Evolutionary conservation across 2,888 invertebrate species (phyloP).

Genomic region (Bombylius discolor): DNA sequence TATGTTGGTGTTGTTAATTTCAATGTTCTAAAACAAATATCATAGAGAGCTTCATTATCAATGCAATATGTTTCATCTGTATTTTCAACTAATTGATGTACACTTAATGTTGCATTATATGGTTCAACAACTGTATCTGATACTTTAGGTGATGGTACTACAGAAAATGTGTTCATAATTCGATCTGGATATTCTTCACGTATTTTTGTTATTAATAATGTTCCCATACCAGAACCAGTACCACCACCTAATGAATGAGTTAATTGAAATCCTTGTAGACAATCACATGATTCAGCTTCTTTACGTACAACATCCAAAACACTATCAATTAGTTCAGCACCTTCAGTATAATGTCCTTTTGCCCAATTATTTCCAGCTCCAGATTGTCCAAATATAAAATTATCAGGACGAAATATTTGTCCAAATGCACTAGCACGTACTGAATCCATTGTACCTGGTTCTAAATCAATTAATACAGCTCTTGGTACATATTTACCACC

Average conservation of each 20-base stretch:
- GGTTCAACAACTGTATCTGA: conserved; percentile 54
- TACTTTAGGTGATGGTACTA: conserved; percentile 74
- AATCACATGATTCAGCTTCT: conserved; percentile 84
- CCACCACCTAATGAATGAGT: conserved; percentile 79
- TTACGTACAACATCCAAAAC: conserved; percentile 73
- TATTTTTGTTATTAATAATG: conserved; percentile 74
- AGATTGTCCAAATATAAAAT: conserved; percentile 84
- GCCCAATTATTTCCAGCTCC: conserved; percentile 83
- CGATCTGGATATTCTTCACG: conserved; percentile 77
- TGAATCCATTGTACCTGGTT: conserved; percentile 96
- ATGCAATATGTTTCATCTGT: conserved; percentile 86
- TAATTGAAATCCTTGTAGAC: conserved; percentile 72
- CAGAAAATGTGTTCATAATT: conserved; percentile 77
- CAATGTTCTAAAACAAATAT: conserved; percentile 83
- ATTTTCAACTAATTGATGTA: conserved; percentile 80
- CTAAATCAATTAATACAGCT: conserved; percentile 85
- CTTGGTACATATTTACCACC: conserved; percentile 91
- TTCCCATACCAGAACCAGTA: conserved; percentile 82
- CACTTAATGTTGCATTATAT: conserved; percentile 80
- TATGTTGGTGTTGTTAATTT: conserved; percentile 83
- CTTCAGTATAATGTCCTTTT: conserved; percentile 89
- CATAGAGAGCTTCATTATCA: conserved; percentile 85
- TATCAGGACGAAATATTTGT: conserved; percentile 90
- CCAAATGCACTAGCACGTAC: conserved; percentile 88
- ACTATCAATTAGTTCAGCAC: conserved; percentile 75